Evolutionary conservation across 2,113 vertebrate genomes (phyloP).

Genomic region (Microcebus griseorufus): DNA sequence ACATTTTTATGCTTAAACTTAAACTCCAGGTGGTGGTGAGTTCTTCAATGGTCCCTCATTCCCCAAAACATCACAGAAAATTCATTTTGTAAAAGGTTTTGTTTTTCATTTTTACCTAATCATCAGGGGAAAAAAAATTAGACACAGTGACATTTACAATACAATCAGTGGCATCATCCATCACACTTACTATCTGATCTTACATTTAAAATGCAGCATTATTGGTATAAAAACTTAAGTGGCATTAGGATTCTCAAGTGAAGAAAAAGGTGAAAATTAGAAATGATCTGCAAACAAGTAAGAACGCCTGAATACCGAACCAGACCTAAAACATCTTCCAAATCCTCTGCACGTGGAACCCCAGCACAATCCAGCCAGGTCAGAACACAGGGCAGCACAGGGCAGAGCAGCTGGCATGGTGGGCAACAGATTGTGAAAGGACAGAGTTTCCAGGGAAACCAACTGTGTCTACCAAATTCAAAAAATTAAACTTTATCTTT

Average conservation of each 20-base stretch:
- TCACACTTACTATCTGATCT: constrained; percentile 36
- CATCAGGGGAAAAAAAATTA: background rate
- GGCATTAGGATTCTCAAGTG: background rate
- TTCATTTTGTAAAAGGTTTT: background rate
- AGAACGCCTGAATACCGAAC: background rate
- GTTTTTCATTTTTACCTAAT: background rate
- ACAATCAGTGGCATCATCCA: constrained; percentile 87
- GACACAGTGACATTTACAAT: background rate
- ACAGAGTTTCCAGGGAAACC: background rate
- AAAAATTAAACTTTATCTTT: constrained; percentile 68
- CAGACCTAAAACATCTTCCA: background rate
- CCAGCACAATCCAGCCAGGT: constrained; percentile 77
- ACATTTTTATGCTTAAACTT: background rate
- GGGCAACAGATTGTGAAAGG: background rate
- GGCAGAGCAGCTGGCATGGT: constrained; percentile 56
- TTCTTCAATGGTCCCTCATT: background rate
- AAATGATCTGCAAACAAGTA: background rate
- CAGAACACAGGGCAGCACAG: constrained; percentile 84
- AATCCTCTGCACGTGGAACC: background rate
- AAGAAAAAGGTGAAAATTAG: background rate
- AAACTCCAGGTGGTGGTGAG: background rate
- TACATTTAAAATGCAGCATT: background rate
- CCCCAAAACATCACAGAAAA: background rate
- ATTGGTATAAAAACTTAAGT: background rate
- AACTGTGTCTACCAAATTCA: constrained; percentile 35